A percentile compares a stretch with the other conserved stretches of the same genome.
Conservation (phyloP, 1,140 invertebrate genomes). For the Eueides isabella region DNA sequence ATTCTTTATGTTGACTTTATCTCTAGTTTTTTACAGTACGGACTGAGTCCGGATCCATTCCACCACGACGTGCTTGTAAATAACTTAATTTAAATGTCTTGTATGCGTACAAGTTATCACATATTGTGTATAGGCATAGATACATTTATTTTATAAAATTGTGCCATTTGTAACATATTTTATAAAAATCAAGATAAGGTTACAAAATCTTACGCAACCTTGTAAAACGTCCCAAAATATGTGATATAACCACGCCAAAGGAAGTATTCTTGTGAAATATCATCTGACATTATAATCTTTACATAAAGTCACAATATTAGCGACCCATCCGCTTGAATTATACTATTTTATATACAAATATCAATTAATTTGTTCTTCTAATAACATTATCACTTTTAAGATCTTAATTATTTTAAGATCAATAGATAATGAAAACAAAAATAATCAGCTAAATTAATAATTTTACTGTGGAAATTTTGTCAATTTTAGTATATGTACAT, state of each 20-base stretch:
- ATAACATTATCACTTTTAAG: too few species aligned
- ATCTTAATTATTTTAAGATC: too few species aligned
- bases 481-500: too few species aligned
- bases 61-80: background rate
- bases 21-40: background rate
- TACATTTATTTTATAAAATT: too few species aligned
- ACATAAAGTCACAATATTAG: background rate
- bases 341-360: too few species aligned
- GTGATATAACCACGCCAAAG: slow-evolving; percentile 1
- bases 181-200: background rate
- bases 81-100: background rate
- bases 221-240: background rate
- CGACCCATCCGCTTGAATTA: too few species aligned
- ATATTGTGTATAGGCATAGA: too few species aligned
- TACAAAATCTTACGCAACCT: background rate
- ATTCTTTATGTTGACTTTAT: background rate
- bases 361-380: too few species aligned
- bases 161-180: background rate
- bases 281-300: background rate
- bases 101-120: background rate
- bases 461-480: too few species aligned
- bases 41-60: background rate
- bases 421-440: too few species aligned
- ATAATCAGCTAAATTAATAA: too few species aligned
- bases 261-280: slow-evolving; percentile 3